Evolutionary conservation across 2,113 vertebrate species (phyloP).

Genomic region (Antigone vipio): DNA sequence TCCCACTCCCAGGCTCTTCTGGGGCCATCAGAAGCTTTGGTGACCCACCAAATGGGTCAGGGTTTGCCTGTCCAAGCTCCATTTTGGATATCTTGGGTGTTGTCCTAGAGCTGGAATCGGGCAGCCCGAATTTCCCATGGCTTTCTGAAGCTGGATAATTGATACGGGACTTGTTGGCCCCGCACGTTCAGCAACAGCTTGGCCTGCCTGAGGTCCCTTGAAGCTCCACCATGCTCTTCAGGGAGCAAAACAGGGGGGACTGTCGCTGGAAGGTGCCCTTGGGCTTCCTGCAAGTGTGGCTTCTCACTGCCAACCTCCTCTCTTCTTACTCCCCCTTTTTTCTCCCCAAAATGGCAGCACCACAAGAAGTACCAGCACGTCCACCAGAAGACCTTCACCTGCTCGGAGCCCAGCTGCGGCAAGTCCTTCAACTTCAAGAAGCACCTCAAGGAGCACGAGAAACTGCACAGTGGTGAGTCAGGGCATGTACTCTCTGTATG

Average conservation of each 20-base stretch:
- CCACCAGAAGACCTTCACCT: slow-evolving; percentile 82
- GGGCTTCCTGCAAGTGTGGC: not conserved
- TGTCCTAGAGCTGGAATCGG: not conserved
- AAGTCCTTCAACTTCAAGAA: slow-evolving; percentile 86
- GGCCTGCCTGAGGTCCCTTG: accelerated
- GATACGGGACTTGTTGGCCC: accelerated
- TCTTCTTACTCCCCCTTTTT: not conserved
- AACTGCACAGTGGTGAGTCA: not conserved
- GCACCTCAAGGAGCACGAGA: slow-evolving; percentile 73
- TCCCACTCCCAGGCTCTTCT: not conserved
- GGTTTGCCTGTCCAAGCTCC: not conserved
- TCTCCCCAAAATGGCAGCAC: slow-evolving; percentile 50
- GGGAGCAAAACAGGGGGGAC: not conserved
- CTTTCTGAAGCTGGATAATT: not conserved
- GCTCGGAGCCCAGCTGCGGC: slow-evolving; percentile 71
- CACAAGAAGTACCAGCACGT: slow-evolving; percentile 80
- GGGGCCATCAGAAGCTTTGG: not conserved
- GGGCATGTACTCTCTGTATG: accelerated
- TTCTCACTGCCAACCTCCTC: accelerated
- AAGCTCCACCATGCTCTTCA: accelerated
- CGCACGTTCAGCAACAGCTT: not conserved
- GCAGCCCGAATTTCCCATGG: accelerated
- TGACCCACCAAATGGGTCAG: not conserved
- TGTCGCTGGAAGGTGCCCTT: not conserved
- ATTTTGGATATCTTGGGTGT: accelerated